Percentiles rank a stretch among this genome's conserved stretches.
These are phyloP conservation scores for Channa striata DNA, from an alignment of 2,797 vertebrate species.

Conservation along the genomic window DNA sequence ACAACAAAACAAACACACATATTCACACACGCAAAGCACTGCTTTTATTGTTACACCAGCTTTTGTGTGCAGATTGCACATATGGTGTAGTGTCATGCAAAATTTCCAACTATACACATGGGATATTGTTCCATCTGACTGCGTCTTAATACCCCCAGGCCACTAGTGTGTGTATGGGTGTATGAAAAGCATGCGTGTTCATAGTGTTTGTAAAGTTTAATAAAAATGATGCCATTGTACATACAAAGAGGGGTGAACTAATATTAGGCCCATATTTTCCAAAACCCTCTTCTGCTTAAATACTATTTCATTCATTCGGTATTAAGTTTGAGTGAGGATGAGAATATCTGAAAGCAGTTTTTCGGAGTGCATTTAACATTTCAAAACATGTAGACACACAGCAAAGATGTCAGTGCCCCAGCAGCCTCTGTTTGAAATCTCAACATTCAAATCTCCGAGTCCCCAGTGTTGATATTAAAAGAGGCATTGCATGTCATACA, in stretches of 20 bases:
- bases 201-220: slow-evolving; percentile 15
- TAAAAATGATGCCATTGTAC: neutral
- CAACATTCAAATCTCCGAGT: slow-evolving; percentile 57
- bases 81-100: slow-evolving; percentile 63
- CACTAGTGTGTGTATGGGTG: slow-evolving; percentile 8
- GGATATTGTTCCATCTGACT: slow-evolving; percentile 53
- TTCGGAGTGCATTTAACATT: slow-evolving; percentile 50
- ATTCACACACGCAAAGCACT: slow-evolving; percentile 19
- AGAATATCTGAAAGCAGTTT: slow-evolving; percentile 37
- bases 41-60: slow-evolving; percentile 39
- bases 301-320: slow-evolving; percentile 24
- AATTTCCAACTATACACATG: slow-evolving; percentile 48
- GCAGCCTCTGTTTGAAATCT: slow-evolving; percentile 49
- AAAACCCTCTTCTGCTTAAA: slow-evolving; percentile 1
- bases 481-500: slow-evolving; percentile 56
- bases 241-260: slow-evolving; percentile 11
- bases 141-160: slow-evolving; percentile 51
- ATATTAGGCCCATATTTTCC: slow-evolving; percentile 11
- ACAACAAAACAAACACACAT: too few relatives aligned
- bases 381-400: slow-evolving; percentile 43
- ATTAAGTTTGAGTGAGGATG: slow-evolving; percentile 23
- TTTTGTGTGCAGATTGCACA: slow-evolving; percentile 49
- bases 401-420: slow-evolving; percentile 40
- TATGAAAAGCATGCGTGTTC: slow-evolving; percentile 1
- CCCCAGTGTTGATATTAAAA: slow-evolving; percentile 68